Evolutionary conservation across 2,113 vertebrate genomes (phyloP).

Genomic region (Herpailurus yagouaroundi): DNA sequence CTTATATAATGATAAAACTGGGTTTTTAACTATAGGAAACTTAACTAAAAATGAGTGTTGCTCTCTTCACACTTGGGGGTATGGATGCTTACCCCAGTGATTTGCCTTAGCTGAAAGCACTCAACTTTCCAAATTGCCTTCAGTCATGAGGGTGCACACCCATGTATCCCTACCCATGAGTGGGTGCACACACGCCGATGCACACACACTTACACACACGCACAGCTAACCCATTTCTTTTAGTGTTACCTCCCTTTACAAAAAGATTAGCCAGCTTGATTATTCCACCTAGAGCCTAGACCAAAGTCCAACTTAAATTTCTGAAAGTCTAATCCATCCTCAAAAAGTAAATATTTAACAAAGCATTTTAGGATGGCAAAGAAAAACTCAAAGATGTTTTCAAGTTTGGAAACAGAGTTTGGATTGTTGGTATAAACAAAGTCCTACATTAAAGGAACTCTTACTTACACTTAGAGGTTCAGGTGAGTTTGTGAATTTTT

Average conservation of each 20-base stretch:
- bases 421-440: background rate
- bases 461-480: background rate
- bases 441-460: background rate
- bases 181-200: background rate
- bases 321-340: background rate
- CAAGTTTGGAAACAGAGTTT: constrained; percentile 28
- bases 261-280: background rate
- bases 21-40: background rate
- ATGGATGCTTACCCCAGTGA: background rate
- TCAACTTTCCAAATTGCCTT: background rate
- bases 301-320: background rate
- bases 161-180: background rate
- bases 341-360: background rate
- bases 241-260: background rate
- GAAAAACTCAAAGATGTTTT: background rate
- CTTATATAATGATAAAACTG: background rate
- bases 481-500: background rate
- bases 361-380: background rate
- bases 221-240: background rate
- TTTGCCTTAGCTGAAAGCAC: background rate
- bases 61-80: background rate
- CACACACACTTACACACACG: background rate
- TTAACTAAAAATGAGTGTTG: background rate
- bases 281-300: background rate
- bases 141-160: background rate